Base-by-base conservation (phyloP, 30 jellyfish, hydroid and myxozoan genomes). In the Phacellophora camtschatica region DNA sequence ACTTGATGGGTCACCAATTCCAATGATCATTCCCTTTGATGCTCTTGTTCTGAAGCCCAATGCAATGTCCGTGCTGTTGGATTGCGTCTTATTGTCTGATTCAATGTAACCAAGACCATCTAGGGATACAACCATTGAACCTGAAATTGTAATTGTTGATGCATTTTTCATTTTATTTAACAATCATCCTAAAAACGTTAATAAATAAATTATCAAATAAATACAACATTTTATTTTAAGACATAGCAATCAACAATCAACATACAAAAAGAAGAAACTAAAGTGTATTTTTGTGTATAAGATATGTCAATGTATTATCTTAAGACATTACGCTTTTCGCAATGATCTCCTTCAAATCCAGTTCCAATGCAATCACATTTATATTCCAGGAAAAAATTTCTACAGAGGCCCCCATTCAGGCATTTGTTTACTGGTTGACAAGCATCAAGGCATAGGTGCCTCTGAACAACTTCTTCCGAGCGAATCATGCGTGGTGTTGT, bases 291-390 rank as follows among this genome's bases (percentile, higher is more conserved):
- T n/a, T n/a, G n/a, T n/a, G n/a, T n/a, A n/a, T n/a, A n/a, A n/a
- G n/a, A n/a, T n/a, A n/a, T n/a, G n/a, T n/a, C n/a, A n/a, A n/a
- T n/a, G n/a, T n/a, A n/a, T n/a, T n/a, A n/a, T n/a, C n/a, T n/a
- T n/a, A n/a, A n/a, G n/a, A n/a, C n/a, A 74, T 30, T 78, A 78
- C 90, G 66, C 53, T 50, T 62, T 28, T 78, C 90, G 48, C 90
- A 78, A 45, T 57, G 39, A 3, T 10, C 30, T 34, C 90, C 90
- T 19, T 78, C 82, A 20, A 36, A 78, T 10, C 90, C 82, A 15
- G 90, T 78, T 25, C 82, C 90, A 48, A 49, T 49, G 20, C 90
- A 78, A 35, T 78, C 90, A 62, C 90, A 78, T 34, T 78, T 65
- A 41, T 77, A 77, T 22, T 42, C 56, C 49, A 57, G 27, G 62